Evolutionary conservation across 2,113 vertebrate genomes (phyloP).

Genomic region (Chaenogobius annularis): DNA sequence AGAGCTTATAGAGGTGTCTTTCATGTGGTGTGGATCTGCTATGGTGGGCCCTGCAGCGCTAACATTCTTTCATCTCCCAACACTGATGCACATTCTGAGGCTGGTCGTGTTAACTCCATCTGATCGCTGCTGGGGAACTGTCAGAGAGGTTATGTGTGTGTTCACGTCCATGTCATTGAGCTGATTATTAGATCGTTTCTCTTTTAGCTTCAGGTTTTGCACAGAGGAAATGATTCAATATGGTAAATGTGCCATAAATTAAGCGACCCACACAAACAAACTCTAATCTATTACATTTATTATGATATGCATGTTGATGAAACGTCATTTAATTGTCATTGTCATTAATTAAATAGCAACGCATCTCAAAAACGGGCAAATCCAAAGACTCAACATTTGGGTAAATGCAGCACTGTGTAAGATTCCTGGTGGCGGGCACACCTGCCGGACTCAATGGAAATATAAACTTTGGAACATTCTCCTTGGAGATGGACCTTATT

Average conservation of each 20-base stretch:
- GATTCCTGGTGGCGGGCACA: no score
- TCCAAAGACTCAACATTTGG: no score
- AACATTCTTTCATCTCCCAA: constrained; percentile 45
- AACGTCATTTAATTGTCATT: no score
- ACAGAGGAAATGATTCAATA: not conserved
- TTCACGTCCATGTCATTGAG: constrained; percentile 36
- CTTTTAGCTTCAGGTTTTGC: not conserved
- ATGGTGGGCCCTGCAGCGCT: constrained; percentile 30
- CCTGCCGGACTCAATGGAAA: no score
- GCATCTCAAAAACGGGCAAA: no score
- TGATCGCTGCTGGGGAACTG: constrained; percentile 37
- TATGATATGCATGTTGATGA: no score
- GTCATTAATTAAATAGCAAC: no score
- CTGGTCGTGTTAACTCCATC: constrained; percentile 21
- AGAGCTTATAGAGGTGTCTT: constrained; percentile 25
- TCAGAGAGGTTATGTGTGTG: constrained; percentile 20
- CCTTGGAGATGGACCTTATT: no score
- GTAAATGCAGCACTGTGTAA: no score
- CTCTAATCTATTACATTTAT: no score
- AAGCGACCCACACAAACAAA: no score
- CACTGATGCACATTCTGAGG: constrained; percentile 16
- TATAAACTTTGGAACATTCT: no score
- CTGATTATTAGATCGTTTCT: constrained; percentile 34
- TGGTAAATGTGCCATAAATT: not conserved
- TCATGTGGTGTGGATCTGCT: constrained; percentile 41